Evolutionary conservation across 2,113 vertebrate genomes (phyloP).

Genomic region (Melanotaenia duboulayi): DNA sequence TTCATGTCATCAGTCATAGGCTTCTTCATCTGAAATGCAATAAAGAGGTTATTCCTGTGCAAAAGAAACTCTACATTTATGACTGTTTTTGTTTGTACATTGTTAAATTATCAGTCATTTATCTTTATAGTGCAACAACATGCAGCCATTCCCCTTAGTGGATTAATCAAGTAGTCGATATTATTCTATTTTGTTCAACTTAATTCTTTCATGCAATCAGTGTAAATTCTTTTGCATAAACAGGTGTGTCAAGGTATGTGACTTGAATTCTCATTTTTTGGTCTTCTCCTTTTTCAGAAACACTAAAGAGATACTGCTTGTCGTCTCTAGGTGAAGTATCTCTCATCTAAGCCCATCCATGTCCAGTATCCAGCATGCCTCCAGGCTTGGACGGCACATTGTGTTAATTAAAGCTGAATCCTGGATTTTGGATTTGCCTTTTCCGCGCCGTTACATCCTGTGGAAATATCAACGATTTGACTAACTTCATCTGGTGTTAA

Average conservation of each 20-base stretch:
- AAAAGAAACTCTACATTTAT: background rate
- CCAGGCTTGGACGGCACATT: slow-evolving; percentile 28
- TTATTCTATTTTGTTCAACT: background rate
- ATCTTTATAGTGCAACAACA: too few species aligned
- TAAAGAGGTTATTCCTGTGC: background rate
- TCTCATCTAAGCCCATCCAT: slow-evolving; percentile 27
- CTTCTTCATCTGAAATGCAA: background rate
- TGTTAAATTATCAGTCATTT: too few species aligned
- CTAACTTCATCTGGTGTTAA: slow-evolving; percentile 48
- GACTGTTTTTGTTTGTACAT: too few species aligned
- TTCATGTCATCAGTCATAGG: background rate
- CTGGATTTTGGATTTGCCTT: slow-evolving; percentile 32
- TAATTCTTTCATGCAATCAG: slow-evolving; percentile 21
- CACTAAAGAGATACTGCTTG: slow-evolving; percentile 19
- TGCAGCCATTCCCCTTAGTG: too few species aligned
- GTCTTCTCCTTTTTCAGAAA: background rate
- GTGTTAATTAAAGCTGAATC: slow-evolving; percentile 63
- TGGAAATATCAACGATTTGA: slow-evolving; percentile 18
- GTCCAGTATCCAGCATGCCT: slow-evolving; percentile 30
- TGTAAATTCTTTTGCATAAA: slow-evolving; percentile 39
- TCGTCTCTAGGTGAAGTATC: slow-evolving; percentile 22
- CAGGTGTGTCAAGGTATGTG: background rate
- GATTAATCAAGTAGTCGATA: background rate
- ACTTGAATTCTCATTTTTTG: background rate
- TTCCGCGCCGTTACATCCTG: slow-evolving; percentile 15